A percentile compares a stretch with the other conserved stretches of the same genome.
Evolutionary conservation across 2,797 vertebrate genomes (phyloP).

Genomic region (Chanos chanos): DNA sequence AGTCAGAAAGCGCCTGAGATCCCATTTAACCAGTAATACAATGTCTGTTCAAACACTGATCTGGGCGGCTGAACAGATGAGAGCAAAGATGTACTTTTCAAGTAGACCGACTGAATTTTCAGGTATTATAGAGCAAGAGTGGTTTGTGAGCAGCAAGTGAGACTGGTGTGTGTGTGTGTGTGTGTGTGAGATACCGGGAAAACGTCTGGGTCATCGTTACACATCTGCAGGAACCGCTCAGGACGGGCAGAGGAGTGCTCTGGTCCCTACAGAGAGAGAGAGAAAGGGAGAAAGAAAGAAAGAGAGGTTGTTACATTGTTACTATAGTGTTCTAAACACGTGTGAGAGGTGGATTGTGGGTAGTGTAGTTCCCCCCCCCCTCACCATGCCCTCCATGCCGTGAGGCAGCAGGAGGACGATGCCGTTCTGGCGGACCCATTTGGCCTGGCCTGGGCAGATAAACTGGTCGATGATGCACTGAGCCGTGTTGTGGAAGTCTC

Average conservation of each 20-base stretch:
- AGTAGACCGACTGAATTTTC: neutral
- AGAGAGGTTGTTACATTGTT: too few relatives aligned
- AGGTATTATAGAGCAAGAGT: neutral
- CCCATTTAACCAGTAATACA: too few relatives aligned
- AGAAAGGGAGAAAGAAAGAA: neutral
- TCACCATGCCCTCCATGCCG: slow-evolving; percentile 83
- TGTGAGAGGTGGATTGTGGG: slow-evolving; percentile 2
- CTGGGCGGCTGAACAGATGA: neutral
- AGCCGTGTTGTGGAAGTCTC: slow-evolving; percentile 80
- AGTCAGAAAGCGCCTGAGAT: neutral
- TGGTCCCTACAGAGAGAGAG: slow-evolving; percentile 66
- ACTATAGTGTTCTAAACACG: too few relatives aligned
- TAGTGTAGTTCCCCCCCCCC: slow-evolving; percentile 24
- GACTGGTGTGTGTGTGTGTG: too few relatives aligned
- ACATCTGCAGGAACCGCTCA: slow-evolving; percentile 86
- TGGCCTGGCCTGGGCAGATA: slow-evolving; percentile 78
- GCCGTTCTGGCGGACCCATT: slow-evolving; percentile 81
- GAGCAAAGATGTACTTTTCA: neutral
- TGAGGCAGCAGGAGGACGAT: slow-evolving; percentile 80
- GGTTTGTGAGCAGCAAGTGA: neutral
- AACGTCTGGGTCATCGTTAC: slow-evolving; percentile 83
- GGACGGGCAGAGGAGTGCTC: slow-evolving; percentile 87
- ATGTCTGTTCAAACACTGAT: too few relatives aligned
- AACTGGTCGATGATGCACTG: slow-evolving; percentile 84
- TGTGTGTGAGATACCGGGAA: too few relatives aligned